phyloP scores from a whole-genome alignment of 2,888 invertebrate species.

The Galerucella nymphaeae region DNA sequence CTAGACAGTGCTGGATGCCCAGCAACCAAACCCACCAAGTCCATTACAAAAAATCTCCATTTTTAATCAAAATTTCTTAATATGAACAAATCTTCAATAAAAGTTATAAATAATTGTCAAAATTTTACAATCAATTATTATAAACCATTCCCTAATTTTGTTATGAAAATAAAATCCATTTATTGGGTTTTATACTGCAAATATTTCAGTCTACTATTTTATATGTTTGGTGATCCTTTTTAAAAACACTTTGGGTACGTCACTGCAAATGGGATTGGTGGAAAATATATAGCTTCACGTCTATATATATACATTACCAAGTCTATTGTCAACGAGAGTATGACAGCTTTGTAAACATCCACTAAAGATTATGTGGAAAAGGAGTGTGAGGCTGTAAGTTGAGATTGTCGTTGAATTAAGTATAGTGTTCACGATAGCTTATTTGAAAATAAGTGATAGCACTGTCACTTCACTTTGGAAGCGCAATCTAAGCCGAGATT shows the following conservation, averaged over 20 bases:
- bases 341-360: conserved; percentile 32
- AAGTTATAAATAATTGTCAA: too few species aligned
- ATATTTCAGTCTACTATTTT: too few species aligned
- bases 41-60: too few species aligned
- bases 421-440: not conserved
- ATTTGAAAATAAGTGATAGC: conserved; percentile 10
- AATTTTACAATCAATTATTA: too few species aligned
- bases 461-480: not conserved
- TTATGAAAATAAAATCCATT: too few species aligned
- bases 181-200: too few species aligned
- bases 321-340: conserved; percentile 28
- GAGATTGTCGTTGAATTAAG: not conserved
- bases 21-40: too few species aligned
- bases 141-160: too few species aligned
- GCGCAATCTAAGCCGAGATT: not conserved
- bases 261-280: not conserved
- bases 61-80: too few species aligned
- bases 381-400: not conserved
- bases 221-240: not conserved
- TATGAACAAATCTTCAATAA: too few species aligned
- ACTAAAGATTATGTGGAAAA: conserved; percentile 28
- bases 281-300: conserved; percentile 27
- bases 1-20: too few species aligned
- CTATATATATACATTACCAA: conserved; percentile 31
- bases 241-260: not conserved